Percentiles rank a stretch among this genome's conserved stretches.
Evolutionary conservation across 2,888 invertebrate species (phyloP).

Genomic region (Andrena haemorrhoa): DNA sequence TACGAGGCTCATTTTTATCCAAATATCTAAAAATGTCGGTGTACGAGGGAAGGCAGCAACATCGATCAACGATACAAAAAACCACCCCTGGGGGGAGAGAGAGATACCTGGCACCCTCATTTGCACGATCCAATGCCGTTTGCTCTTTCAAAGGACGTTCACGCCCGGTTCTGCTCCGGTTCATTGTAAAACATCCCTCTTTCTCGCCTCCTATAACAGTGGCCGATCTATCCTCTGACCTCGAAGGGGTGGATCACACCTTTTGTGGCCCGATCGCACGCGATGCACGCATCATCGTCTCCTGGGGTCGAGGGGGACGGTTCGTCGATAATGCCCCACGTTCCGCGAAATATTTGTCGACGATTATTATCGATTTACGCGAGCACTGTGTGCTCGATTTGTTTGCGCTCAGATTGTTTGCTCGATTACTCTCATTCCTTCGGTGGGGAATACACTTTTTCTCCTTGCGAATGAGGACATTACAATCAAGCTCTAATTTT

Average conservation of each 20-base stretch:
- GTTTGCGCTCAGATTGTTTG: neutral
- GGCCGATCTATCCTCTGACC: constrained; percentile 42
- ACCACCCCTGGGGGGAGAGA: constrained; percentile 3
- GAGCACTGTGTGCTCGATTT: neutral
- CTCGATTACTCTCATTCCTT: neutral
- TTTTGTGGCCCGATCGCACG: constrained; percentile 82
- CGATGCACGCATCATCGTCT: constrained; percentile 83
- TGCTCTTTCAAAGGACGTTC: constrained; percentile 76
- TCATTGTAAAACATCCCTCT: constrained; percentile 83
- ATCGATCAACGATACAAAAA: constrained; percentile 53
- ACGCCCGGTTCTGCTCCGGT: constrained; percentile 72
- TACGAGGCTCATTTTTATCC: constrained; percentile 39
- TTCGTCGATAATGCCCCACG: constrained; percentile 56
- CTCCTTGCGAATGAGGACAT: constrained; percentile 10
- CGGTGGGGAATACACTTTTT: neutral
- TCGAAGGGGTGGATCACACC: constrained; percentile 70
- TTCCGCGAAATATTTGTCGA: constrained; percentile 68
- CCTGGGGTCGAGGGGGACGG: constrained; percentile 42
- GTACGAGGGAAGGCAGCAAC: constrained; percentile 9
- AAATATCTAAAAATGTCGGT: constrained; percentile 51
- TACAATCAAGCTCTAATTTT: neutral
- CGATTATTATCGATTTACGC: constrained; percentile 30
- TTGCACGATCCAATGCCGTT: constrained; percentile 71
- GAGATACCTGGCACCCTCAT: constrained; percentile 49
- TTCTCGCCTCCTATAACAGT: constrained; percentile 59